Evolutionary conservation across 2,888 invertebrate genomes (phyloP), one percentile per base, ranked within the genome.

Genomic region (Listrodromus nycthemerus): DNA sequence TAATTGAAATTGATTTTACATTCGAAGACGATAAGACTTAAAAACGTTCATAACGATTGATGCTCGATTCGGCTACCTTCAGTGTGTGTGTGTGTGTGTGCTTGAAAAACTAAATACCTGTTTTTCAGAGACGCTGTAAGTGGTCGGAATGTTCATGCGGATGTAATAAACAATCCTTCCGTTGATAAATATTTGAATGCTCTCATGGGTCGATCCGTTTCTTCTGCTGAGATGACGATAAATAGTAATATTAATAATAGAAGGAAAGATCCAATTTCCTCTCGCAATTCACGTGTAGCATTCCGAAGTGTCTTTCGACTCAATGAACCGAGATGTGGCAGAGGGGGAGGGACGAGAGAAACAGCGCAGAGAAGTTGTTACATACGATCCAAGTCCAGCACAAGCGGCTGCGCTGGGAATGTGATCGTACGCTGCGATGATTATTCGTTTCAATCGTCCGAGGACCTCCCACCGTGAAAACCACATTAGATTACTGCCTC

Each of bases 381-480:
- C 50, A 30, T 41, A 58, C 65, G 55, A 70, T 65, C 24, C 27
- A 24, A 30, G 48, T 7, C 21, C 41, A 2, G 30, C 65, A 21
- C 19, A 63, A 30, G 30, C 65, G 41, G 70, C 50, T 73, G 55
- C 55, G 76, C 66, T 24, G 52, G 50, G 63, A 66, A 75, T 76
- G 45, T 50, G 73, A 75, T 63, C 76, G 76, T 78, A 63, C 33
- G 65, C 75, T 80, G 73, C 71, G 78, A 78, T 79, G 80, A 83
- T 84, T 84, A 83, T 84, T 83, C 78, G 83, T 84, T 83, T 83
- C 55, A 83, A 85, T 81, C 82, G 76, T 66, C 24, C 73, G 65
- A 65, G 52, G 85, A 85, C 85, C 85, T 71, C 86, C 84, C 85
- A 82, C 75, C 19, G 83, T 75, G 84, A 83, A 83, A 75, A 84